Base-by-base conservation (phyloP, 2,113 vertebrate genomes). In the Scartelaos histophorus region DNA sequence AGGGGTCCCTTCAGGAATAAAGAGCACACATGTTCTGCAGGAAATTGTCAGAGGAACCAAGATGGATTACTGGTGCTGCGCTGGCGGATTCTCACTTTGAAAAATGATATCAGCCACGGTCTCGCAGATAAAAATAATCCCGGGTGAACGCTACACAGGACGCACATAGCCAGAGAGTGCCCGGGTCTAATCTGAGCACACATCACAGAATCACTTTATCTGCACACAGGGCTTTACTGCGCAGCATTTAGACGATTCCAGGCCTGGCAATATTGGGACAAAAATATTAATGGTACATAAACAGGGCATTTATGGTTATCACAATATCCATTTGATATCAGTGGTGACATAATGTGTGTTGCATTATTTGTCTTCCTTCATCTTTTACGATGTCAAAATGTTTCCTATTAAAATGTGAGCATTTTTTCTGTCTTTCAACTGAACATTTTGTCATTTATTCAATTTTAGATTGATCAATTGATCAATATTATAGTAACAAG, bases 21-120 rank as follows among this genome's bases (percentile, higher is more conserved):
- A 87, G 88, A 89, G 83, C 91, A 91, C 90, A 89, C 88, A 84
- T 89, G 91, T 92, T 91, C 85, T 71, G 77, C 78, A 74, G 84
- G 83, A 93, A 91, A 92, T 91, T 90, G 91, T 91, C 88, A 82
- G 82, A 88, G 88, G 89, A 91, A 91, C 90, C 85, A 92, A 93
- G 93, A 93, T 93, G 91, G 92, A 94, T 94, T 91, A 93, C 92
- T 85, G 79, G 66, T 92, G 91, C 92, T 93, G 91, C 51, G 85
- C 90, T 87, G 85, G 91, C 84, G 46, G 78, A 93, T 91, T 93
- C 89, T 86, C 86, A 83, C 89, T 92, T 92, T 94, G 92, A 94
- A 91, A 93, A 93, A 94, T 90, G 87, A 92, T 91, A 91, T 91
- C 89, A 86, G 85, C 88, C 78, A 74, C 77, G 72, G 87, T 90